phyloP scores from a whole-genome alignment of 30 jellyfish, hydroid and myxozoan species.

The Morbakka virulenta region DNA sequence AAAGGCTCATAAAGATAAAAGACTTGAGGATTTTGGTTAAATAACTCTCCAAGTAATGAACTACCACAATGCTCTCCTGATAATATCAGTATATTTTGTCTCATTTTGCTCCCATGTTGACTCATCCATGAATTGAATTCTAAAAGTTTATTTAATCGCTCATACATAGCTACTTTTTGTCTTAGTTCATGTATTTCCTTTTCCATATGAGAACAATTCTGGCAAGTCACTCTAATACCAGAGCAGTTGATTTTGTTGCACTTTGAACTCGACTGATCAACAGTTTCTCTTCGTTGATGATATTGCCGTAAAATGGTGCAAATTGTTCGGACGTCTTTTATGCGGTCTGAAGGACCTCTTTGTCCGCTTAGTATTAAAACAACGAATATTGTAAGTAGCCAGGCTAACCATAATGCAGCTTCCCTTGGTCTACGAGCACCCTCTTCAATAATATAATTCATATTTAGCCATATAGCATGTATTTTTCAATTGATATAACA shows the following conservation, averaged over 20 bases:
- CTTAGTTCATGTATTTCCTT: conserved; percentile 86
- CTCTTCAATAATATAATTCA: neutral
- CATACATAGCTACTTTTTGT: conserved; percentile 98
- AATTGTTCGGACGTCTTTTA: neutral
- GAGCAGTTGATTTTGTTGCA: conserved; percentile 53
- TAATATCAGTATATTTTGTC: conserved; percentile 89
- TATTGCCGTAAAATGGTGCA: conserved; percentile 20
- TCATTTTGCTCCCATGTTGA: conserved; percentile 97
- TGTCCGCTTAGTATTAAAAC: conserved; percentile 71
- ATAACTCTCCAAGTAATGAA: conserved; percentile 91
- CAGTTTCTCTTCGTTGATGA: conserved; percentile 6
- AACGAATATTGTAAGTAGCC: conserved; percentile 66
- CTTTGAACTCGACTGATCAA: neutral
- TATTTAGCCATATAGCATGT: no score
- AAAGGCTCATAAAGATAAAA: conserved; percentile 94
- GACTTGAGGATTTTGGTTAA: conserved; percentile 97
- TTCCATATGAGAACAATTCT: conserved; percentile 55
- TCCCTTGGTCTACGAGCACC: conserved; percentile 69
- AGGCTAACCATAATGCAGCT: conserved; percentile 70
- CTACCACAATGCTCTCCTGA: conserved; percentile 99
- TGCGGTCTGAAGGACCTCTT: conserved; percentile 44
- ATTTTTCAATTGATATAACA: neutral
- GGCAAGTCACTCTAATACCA: conserved; percentile 45
- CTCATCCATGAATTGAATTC: conserved; percentile 99
- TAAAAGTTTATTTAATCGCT: conserved; percentile 82